Evolutionary conservation across 2,113 vertebrate genomes (phyloP), one percentile per base, ranked within the genome.

Genomic region (Oreocharis arfaki): DNA sequence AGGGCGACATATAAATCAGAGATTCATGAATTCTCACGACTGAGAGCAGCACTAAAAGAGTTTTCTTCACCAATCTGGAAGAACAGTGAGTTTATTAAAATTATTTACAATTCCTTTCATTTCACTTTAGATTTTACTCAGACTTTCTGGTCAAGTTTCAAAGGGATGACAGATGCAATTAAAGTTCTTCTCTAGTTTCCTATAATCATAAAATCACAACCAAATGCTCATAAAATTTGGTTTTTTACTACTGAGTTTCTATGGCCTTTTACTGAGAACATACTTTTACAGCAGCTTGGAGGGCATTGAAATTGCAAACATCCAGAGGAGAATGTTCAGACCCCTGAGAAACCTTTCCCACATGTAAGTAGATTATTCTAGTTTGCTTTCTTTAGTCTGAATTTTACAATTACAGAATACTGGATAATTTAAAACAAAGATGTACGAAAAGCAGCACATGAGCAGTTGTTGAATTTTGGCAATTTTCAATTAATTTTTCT

Each of bases 261-360:
- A 6, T 83, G 33, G 46, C 52, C 24, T 93, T 93, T 69, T 81
- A 96, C 44, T 75, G 71, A 95, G 61, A 92, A 59, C 97, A n/a
- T 97, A 49, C 97, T 68, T 95, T 97, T 97, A 87, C 94, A 99
- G 99, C 96, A 99, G 98, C 95, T 99, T 99, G 79, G 99, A 99
- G 77, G 99, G 99, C 83, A 98, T 99, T 84, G 99, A 99, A 97
- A 99, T 99, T 92, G 93, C 96, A 81, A 98, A 99, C 97, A 99
- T 99, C 93, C 99, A 99, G 74, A 98, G 98, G 76, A 98, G 98
- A 95, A 99, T 99, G 99, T 99, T 99, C 96, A 98, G 98, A 81
- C 98, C 98, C 35, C 98, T 99, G 30, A 97, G 93, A 97, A 98
- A 99, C 92, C 98, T 99, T 93, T 99, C 99, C 84, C 98, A 99